Evolutionary conservation across 2,113 vertebrate species (phyloP).

Genomic region (Neogobius melanostomus): DNA sequence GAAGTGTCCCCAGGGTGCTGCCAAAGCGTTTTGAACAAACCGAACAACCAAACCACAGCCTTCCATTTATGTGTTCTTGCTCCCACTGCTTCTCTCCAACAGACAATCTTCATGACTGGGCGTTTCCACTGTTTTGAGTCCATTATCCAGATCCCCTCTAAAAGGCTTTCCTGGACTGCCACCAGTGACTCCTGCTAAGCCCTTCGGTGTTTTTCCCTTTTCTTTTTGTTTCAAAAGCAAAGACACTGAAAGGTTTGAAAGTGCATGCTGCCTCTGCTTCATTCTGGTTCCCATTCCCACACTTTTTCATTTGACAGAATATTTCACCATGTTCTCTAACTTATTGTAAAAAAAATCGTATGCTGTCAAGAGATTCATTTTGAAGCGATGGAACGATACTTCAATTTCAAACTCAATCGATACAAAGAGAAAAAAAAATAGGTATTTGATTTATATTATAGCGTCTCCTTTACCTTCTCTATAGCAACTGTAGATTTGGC

Average conservation of each 20-base stretch:
- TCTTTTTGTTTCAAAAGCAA: constrained; percentile 64
- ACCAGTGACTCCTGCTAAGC: constrained; percentile 51
- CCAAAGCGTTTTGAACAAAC: constrained; percentile 45
- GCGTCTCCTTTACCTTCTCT: too few species aligned
- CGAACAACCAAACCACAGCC: constrained; percentile 52
- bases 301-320: constrained; percentile 53
- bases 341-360: too few species aligned
- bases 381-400: too few species aligned
- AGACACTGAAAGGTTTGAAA: constrained; percentile 51
- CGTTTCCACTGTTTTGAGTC: constrained; percentile 62
- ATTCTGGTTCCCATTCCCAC: constrained; percentile 14
- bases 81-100: constrained; percentile 52
- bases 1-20: constrained; percentile 52
- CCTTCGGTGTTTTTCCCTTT: constrained; percentile 47
- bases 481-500: too few species aligned
- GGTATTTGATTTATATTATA: too few species aligned
- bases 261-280: not conserved
- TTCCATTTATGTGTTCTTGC: constrained; percentile 41
- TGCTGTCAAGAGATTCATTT: too few species aligned
- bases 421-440: too few species aligned
- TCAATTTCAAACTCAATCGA: too few species aligned
- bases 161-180: constrained; percentile 62
- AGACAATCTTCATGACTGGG: constrained; percentile 57
- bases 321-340: not conserved
- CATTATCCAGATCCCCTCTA: constrained; percentile 66